Evolutionary conservation across 2,888 invertebrate genomes (phyloP).

Genomic region (Drosophila conformis): DNA sequence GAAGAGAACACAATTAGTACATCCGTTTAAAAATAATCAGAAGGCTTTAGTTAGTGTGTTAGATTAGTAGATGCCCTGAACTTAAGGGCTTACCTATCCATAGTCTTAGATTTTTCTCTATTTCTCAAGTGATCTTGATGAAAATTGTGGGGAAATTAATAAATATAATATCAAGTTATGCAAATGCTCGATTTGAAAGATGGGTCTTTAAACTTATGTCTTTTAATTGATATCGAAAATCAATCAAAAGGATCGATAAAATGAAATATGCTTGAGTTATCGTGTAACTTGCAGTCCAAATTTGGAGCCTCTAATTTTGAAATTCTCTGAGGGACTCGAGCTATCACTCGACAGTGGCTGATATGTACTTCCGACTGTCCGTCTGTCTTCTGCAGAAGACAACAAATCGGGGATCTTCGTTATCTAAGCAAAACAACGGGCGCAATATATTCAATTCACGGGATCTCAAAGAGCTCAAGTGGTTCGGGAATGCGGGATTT

Average conservation of each 20-base stretch:
- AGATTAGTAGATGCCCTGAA: neutral
- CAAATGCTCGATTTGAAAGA: neutral
- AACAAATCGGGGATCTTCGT: neutral
- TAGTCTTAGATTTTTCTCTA: neutral
- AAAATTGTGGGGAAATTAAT: neutral
- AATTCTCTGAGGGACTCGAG: no score
- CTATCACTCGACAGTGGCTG: no score
- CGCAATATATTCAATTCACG: neutral
- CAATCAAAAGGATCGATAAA: neutral
- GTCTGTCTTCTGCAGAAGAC: neutral
- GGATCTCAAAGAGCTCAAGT: neutral
- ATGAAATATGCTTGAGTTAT: neutral
- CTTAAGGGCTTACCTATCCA: neutral
- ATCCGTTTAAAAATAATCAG: neutral
- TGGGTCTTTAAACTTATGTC: fast-evolving
- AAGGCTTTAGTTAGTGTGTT: neutral
- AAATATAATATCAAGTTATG: neutral
- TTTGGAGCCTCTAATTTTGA: no score
- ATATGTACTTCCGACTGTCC: neutral
- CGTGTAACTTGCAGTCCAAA: neutral
- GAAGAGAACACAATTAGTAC: neutral
- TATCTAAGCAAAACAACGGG: neutral
- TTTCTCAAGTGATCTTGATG: neutral
- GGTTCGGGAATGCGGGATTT: neutral
- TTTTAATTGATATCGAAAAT: neutral